These are phyloP conservation scores for Aurelia aurita DNA, from an alignment of 30 jellyfish, hydroid and myxozoan species.

Conservation along the genomic window DNA sequence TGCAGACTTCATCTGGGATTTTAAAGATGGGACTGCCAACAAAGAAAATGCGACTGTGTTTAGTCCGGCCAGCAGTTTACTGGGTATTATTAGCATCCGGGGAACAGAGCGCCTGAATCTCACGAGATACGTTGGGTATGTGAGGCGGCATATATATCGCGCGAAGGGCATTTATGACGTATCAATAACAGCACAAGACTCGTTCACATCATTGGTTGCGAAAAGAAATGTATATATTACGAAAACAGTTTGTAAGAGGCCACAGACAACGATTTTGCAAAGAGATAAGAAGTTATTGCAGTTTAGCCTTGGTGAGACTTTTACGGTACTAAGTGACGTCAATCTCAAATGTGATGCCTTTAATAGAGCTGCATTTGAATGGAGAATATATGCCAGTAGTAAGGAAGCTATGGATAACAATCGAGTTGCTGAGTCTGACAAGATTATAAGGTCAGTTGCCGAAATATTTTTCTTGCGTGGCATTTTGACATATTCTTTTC, in stretches of 20 bases:
- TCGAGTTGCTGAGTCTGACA: slow-evolving; percentile 54
- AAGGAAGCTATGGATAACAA: slow-evolving; percentile 1
- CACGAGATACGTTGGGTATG: neutral
- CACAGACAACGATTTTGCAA: slow-evolving; percentile 11
- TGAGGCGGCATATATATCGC: slow-evolving; percentile 2
- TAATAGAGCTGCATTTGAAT: slow-evolving; percentile 16
- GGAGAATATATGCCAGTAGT: slow-evolving; percentile 32
- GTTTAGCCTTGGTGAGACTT: slow-evolving; percentile 28
- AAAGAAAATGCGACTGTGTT: neutral
- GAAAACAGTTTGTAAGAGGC: slow-evolving; percentile 28
- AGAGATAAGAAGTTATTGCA: neutral
- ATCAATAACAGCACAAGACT: slow-evolving; percentile 15
- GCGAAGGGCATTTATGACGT: slow-evolving; percentile 15
- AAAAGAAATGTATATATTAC: slow-evolving; percentile 37
- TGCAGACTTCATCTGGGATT: slow-evolving; percentile 32
- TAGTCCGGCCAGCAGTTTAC: slow-evolving; percentile 22
- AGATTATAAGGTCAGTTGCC: slow-evolving; percentile 19
- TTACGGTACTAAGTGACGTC: slow-evolving; percentile 41
- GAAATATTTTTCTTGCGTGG: neutral
- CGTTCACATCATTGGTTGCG: slow-evolving; percentile 8
- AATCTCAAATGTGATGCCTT: slow-evolving; percentile 45
- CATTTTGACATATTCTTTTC: neutral
- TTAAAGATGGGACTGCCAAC: slow-evolving; percentile 35
- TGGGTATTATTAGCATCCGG: neutral
- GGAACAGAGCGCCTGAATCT: slow-evolving; percentile 33